phyloP scores from a whole-genome alignment of 30 jellyfish, hydroid and myxozoan species.

The Chironex yamaguchii region DNA sequence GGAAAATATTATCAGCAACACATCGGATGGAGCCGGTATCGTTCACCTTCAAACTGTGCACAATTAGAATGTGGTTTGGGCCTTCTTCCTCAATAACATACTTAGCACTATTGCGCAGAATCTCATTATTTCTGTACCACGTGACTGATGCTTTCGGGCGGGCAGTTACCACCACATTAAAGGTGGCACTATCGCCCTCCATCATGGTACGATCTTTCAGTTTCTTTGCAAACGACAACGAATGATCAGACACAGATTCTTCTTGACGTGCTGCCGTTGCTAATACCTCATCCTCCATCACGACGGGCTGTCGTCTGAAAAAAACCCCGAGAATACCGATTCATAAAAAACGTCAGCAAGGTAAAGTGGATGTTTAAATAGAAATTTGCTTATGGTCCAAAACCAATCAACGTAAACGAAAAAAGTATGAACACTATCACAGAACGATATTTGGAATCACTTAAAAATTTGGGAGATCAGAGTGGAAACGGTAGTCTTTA shows the following conservation, averaged over 20 bases:
- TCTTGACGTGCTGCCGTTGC: conserved; percentile 56
- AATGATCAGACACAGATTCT: conserved; percentile 14
- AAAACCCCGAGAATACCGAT: too few species aligned
- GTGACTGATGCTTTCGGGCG: conserved; percentile 87
- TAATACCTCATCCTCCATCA: conserved; percentile 41
- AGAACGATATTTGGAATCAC: too few species aligned
- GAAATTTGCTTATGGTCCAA: too few species aligned
- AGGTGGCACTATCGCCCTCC: conserved; percentile 64
- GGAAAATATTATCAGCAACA: conserved; percentile 38
- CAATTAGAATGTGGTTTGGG: conserved; percentile 55
- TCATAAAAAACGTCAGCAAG: too few species aligned
- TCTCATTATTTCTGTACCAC: conserved; percentile 77
- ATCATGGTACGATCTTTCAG: conserved; percentile 29
- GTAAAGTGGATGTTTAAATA: too few species aligned
- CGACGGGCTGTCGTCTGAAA: conserved; percentile 44
- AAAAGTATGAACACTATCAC: too few species aligned
- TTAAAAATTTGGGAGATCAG: too few species aligned
- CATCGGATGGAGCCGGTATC: conserved; percentile 84
- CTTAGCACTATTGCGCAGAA: conserved; percentile 71
- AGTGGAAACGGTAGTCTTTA: too few species aligned
- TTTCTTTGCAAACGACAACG: conserved; percentile 66
- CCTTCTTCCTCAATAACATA: conserved; percentile 57
- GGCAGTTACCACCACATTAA: conserved; percentile 76
- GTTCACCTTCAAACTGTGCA: conserved; percentile 16
- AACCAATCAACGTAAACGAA: too few species aligned